Percentiles rank a stretch among this genome's conserved stretches.
Conservation (phyloP, 2,797 vertebrate genomes). For the Garrulus glandarius region DNA sequence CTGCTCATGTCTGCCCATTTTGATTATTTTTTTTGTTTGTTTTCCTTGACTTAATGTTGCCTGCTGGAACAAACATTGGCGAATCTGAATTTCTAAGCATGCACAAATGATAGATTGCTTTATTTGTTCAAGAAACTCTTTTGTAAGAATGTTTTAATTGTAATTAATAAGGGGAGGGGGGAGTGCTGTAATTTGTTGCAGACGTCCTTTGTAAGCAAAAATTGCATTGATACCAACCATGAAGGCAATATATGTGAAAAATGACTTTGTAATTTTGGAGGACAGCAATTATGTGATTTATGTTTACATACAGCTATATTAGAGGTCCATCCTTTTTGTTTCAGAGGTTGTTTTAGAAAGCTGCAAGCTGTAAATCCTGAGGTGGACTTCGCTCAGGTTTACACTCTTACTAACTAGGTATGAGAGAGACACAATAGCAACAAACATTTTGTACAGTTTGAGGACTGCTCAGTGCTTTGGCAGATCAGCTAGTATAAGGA, state of each 20-base stretch:
- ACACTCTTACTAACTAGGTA: neutral
- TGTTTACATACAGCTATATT: neutral
- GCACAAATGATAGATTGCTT: slow-evolving; percentile 45
- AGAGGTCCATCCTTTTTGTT: neutral
- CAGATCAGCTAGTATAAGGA: rapidly evolving
- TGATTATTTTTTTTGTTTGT: neutral
- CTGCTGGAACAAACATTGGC: slow-evolving; percentile 8
- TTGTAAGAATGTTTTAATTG: slow-evolving; percentile 30
- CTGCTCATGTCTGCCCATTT: neutral
- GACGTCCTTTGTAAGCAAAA: neutral
- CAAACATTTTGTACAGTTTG: neutral
- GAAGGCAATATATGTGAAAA: neutral
- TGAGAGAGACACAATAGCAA: neutral
- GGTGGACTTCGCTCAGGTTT: neutral
- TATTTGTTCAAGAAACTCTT: slow-evolving; percentile 31
- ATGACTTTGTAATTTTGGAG: neutral
- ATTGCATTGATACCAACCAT: neutral
- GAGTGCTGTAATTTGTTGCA: neutral
- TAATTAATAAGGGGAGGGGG: slow-evolving; percentile 23
- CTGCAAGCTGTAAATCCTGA: neutral
- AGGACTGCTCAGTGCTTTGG: neutral
- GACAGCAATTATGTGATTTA: neutral
- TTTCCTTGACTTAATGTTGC: slow-evolving; percentile 21
- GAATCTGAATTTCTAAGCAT: slow-evolving; percentile 1
- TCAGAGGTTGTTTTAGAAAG: neutral